Percentiles rank a stretch among this genome's conserved stretches.
These are phyloP conservation scores for Drosophila tripunctata DNA, from an alignment of 2,888 invertebrate species.

Conservation along the genomic window DNA sequence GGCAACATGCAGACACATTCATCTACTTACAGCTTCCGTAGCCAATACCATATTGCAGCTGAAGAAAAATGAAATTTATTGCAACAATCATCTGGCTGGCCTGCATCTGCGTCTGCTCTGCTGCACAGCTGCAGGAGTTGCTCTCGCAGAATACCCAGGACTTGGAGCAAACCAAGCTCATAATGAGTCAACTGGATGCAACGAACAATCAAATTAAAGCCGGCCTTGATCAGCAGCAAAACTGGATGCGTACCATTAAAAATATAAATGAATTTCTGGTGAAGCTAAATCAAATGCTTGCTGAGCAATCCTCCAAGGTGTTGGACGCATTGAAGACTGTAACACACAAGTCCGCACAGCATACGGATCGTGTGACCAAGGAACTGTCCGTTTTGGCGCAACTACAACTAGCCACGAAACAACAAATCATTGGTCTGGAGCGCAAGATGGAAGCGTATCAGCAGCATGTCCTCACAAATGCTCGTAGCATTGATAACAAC, in stretches of 20 bases:
- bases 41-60: conserved; percentile 23
- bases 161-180: conserved; percentile 36
- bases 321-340: conserved; percentile 36
- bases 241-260: conserved; percentile 30
- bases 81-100: conserved; percentile 28
- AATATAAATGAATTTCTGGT: conserved; percentile 24
- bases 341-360: conserved; percentile 25
- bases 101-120: conserved; percentile 8
- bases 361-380: conserved; percentile 22
- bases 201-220: conserved; percentile 37
- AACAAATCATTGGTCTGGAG: conserved; percentile 41
- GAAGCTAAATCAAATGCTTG: conserved; percentile 22
- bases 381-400: conserved; percentile 32
- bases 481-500: conserved; percentile 44
- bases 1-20: conserved; percentile 23
- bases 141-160: conserved; percentile 36
- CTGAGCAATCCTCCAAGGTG: conserved; percentile 24
- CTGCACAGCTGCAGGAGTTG: conserved; percentile 12
- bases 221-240: conserved; percentile 39
- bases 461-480: conserved; percentile 37
- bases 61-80: conserved; percentile 36
- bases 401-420: conserved; percentile 44
- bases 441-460: conserved; percentile 59
- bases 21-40: conserved; percentile 13
- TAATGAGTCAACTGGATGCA: conserved; percentile 30